phyloP scores from a whole-genome alignment of 2,888 invertebrate species.

The Trissolcus brochymenae region DNA sequence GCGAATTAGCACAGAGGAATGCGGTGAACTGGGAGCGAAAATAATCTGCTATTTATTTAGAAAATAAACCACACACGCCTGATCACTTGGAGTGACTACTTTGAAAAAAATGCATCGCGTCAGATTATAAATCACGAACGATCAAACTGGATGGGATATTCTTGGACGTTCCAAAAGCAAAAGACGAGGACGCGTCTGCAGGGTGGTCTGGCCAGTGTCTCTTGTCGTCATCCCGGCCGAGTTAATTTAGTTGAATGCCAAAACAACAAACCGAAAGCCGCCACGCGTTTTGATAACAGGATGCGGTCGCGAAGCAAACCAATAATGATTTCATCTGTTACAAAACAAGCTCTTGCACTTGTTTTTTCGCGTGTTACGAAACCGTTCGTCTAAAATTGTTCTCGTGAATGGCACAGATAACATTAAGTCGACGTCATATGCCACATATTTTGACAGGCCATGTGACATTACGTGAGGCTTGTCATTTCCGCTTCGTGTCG shows the following conservation, averaged over 20 bases:
- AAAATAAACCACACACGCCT: conserved; percentile 16
- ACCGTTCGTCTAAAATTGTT: conserved; percentile 36
- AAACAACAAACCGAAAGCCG: conserved; percentile 50
- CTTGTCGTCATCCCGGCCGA: conserved; percentile 65
- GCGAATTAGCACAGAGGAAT: conserved; percentile 3
- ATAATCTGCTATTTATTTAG: conserved; percentile 30
- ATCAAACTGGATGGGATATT: conserved; percentile 49
- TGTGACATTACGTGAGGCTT: conserved; percentile 45
- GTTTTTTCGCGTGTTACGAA: conserved; percentile 12
- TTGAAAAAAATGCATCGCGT: conserved; percentile 28
- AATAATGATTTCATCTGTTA: conserved; percentile 40
- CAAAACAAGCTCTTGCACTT: conserved; percentile 10
- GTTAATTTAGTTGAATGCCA: conserved; percentile 51
- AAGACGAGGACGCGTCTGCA: conserved; percentile 59
- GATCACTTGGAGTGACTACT: conserved; percentile 27
- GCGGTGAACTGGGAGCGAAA: conserved; percentile 12
- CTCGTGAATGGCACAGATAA: conserved; percentile 1
- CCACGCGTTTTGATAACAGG: conserved; percentile 37
- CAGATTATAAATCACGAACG: conserved; percentile 30
- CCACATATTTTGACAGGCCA: conserved; percentile 20
- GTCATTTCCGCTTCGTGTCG: too few species aligned
- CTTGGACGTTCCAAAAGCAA: conserved; percentile 47
- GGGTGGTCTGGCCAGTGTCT: conserved; percentile 73
- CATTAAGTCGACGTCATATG: neutral
- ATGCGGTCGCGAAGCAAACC: conserved; percentile 37